These are phyloP conservation scores for Leucophenga montana DNA, from an alignment of 2,888 invertebrate genomes.

Conservation along the genomic window DNA sequence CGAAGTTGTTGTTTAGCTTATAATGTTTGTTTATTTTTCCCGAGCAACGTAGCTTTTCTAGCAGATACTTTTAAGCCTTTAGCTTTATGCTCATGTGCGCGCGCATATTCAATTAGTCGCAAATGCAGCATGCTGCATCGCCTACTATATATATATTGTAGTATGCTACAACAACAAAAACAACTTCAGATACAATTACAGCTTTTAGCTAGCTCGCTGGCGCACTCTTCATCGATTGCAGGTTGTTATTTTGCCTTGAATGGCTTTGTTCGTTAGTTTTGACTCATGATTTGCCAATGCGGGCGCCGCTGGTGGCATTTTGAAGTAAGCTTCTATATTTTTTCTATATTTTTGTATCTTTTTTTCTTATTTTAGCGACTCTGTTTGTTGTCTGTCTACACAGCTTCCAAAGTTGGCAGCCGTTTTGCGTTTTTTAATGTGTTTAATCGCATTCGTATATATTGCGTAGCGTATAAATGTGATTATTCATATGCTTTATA, in stretches of 20 bases:
- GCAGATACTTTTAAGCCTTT: not conserved
- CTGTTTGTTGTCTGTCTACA: no score
- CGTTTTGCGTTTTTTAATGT: not conserved
- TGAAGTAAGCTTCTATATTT: not conserved
- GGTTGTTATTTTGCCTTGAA: conserved; percentile 26
- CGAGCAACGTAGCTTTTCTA: not conserved
- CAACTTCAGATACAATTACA: conserved; percentile 19
- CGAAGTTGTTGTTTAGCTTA: not conserved
- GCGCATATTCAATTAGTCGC: conserved; percentile 33
- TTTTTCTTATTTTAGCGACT: no score
- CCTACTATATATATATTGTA: no score
- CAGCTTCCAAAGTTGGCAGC: no score
- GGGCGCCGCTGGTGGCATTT: conserved; percentile 27
- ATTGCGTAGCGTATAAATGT: no score
- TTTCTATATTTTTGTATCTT: no score
- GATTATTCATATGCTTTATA: no score
- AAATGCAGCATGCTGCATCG: conserved; percentile 16
- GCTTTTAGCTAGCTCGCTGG: conserved; percentile 25
- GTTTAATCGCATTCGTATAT: not conserved
- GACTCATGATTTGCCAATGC: conserved; percentile 15
- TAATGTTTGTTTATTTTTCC: conserved; percentile 3
- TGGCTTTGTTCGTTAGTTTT: conserved; percentile 14
- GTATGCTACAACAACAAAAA: conserved; percentile 4
- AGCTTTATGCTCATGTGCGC: not conserved
- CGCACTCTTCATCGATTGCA: not conserved